Evolutionary conservation across 2,888 invertebrate genomes (phyloP).

Genomic region (Colostygia pectinataria): DNA sequence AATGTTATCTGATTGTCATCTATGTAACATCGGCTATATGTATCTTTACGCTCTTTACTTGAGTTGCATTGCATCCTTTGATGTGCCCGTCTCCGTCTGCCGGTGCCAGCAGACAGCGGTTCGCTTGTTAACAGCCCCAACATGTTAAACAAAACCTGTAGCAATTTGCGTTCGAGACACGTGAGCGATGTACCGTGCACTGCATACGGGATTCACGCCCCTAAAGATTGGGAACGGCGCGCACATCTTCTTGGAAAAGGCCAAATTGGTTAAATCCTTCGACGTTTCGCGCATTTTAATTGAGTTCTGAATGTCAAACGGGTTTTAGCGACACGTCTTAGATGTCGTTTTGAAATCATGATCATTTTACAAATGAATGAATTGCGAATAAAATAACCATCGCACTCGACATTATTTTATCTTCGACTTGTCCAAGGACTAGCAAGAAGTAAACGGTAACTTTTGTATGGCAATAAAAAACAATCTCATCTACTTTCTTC

Average conservation of each 20-base stretch:
- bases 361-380: conserved; percentile 8
- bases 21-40: conserved; percentile 20
- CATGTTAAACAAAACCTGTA: conserved; percentile 58
- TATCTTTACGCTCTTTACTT: conserved; percentile 50
- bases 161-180: conserved; percentile 69
- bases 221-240: conserved; percentile 52
- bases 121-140: conserved; percentile 54
- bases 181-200: conserved; percentile 53
- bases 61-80: conserved; percentile 49
- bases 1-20: conserved; percentile 16
- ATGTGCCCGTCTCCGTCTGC: conserved; percentile 46
- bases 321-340: conserved; percentile 25
- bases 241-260: conserved; percentile 62
- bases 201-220: conserved; percentile 52
- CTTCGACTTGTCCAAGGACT: no score
- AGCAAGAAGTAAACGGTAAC: no score
- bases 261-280: conserved; percentile 48
- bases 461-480: no score
- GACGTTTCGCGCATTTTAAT: conserved; percentile 46
- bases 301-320: conserved; percentile 32
- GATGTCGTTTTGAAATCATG: conserved; percentile 12
- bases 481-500: not conserved
- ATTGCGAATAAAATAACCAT: not conserved
- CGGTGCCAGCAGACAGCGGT: conserved; percentile 55
- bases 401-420: no score